Conservation (phyloP, 2,797 vertebrate species). For the Synaphobranchus kaupii region DNA sequence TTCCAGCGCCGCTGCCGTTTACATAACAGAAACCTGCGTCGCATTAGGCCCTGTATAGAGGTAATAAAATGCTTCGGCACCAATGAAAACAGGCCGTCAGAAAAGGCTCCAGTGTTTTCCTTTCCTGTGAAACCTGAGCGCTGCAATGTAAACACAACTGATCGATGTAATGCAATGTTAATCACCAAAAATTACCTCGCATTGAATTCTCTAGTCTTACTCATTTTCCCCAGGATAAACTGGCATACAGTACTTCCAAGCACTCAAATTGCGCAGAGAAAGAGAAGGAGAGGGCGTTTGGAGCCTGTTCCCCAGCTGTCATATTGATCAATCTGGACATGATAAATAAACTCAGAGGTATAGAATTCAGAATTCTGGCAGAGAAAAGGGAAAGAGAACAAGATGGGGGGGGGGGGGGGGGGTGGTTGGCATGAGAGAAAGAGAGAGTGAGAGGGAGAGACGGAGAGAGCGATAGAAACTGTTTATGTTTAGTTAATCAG, state of each 20-base stretch:
- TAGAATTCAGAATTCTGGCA: not conserved
- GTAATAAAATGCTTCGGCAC: conserved; percentile 16
- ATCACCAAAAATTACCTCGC: not conserved
- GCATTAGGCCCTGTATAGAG: not conserved
- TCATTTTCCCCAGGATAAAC: not conserved
- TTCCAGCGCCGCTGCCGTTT: not conserved
- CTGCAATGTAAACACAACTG: not conserved
- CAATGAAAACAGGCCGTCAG: not conserved
- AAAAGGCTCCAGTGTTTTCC: not conserved
- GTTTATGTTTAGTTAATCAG: conserved; percentile 31
- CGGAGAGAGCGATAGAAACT: not conserved
- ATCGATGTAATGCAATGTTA: not conserved
- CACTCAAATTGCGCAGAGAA: not conserved
- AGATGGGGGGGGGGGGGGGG: not conserved
- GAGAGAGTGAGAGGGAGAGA: not conserved
- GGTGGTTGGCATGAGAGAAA: not conserved
- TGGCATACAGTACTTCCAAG: not conserved
- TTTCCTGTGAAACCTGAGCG: not conserved
- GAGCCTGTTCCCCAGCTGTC: not conserved
- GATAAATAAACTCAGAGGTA: conserved; percentile 12
- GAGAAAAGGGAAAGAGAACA: not conserved
- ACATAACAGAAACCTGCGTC: conserved; percentile 21
- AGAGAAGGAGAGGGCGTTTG: not conserved
- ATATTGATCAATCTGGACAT: not conserved
- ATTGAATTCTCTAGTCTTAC: not conserved